Evolutionary conservation across 2,113 vertebrate species (phyloP).

Genomic region (Corapipo altera): DNA sequence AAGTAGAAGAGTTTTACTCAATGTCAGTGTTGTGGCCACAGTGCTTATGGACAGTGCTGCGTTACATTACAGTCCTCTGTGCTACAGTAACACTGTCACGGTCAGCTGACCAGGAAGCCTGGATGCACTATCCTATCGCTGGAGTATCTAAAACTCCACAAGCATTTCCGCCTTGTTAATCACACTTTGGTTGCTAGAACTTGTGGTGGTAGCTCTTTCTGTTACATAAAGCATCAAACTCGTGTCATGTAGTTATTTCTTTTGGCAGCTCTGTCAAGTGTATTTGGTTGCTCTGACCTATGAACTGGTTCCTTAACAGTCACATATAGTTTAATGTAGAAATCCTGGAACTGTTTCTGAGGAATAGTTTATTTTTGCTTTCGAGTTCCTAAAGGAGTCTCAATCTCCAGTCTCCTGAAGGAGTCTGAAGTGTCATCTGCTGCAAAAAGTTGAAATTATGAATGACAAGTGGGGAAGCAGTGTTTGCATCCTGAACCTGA

Average conservation of each 20-base stretch:
- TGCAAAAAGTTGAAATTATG: constrained; percentile 24
- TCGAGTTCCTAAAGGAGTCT: neutral
- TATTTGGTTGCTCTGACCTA: neutral
- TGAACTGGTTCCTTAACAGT: neutral
- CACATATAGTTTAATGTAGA: neutral
- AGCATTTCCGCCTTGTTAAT: neutral
- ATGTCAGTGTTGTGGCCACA: neutral
- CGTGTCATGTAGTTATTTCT: neutral
- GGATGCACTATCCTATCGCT: neutral
- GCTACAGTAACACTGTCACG: neutral
- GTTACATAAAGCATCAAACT: neutral
- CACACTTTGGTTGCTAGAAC: neutral
- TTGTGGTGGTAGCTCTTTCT: neutral
- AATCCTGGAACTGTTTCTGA: neutral
- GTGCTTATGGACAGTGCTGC: neutral
- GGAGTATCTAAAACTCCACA: neutral
- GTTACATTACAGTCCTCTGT: neutral
- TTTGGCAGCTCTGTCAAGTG: neutral
- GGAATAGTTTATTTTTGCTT: neutral
- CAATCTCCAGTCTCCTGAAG: neutral
- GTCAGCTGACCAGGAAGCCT: too few species aligned
- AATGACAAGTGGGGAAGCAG: neutral
- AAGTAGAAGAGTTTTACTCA: neutral
- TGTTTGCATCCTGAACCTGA: neutral
- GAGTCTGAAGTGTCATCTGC: constrained; percentile 41